These are phyloP conservation scores for Drosophila algonquin DNA, from an alignment of 2,888 invertebrate species.

Conservation along the genomic window DNA sequence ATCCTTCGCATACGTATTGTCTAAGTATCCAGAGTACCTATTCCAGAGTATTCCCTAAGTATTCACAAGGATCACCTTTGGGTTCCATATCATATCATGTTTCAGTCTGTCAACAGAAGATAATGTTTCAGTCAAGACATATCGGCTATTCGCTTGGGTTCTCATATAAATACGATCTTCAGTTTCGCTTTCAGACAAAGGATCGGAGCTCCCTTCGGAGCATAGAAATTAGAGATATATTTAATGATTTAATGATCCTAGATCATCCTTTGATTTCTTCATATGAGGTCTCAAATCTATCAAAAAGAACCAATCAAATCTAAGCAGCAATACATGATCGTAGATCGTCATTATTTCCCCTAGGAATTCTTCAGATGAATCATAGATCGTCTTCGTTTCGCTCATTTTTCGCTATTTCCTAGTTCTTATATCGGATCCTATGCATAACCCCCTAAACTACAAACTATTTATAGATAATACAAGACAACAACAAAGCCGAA, in stretches of 20 bases:
- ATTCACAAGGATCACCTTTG: constrained; percentile 14
- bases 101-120: not conserved
- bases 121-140: not conserved
- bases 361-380: not conserved
- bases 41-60: not conserved
- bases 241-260: not conserved
- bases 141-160: not conserved
- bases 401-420: not conserved
- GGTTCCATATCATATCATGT: not conserved
- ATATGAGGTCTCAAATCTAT: not conserved
- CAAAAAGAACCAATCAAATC: constrained; percentile 1
- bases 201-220: not conserved
- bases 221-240: not conserved
- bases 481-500: constrained; percentile 8
- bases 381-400: constrained; percentile 14
- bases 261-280: not conserved
- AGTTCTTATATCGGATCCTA: constrained; percentile 40
- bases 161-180: not conserved
- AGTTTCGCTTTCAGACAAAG: not conserved
- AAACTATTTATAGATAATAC: constrained; percentile 43
- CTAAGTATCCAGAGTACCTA: constrained; percentile 15
- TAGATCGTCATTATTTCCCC: not conserved
- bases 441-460: constrained; percentile 26
- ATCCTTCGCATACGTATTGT: constrained; percentile 61
- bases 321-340: not conserved